Conservation (phyloP, 1,140 invertebrate species). For the Tetramorium alpestre region DNA sequence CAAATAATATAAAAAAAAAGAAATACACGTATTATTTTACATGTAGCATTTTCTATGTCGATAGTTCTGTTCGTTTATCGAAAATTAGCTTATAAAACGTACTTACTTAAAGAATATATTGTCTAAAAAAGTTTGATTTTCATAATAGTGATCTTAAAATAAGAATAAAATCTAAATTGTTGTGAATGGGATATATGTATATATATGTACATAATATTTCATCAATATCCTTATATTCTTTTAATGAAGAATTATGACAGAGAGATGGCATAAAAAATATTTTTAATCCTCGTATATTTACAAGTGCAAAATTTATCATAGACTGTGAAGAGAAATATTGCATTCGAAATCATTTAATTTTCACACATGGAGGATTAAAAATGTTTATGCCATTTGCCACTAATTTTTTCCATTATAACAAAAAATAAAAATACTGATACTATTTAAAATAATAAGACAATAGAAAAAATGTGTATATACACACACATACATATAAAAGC, state of each 20-base stretch:
- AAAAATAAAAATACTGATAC: background rate
- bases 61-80: background rate
- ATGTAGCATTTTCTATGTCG: background rate
- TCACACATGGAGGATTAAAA: background rate
- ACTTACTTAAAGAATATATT: slow-evolving; percentile 2
- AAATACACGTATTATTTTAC: background rate
- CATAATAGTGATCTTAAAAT: background rate
- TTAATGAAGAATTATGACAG: background rate
- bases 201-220: background rate
- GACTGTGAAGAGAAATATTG: background rate
- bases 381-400: background rate
- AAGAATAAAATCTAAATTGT: background rate
- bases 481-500: background rate
- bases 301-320: background rate
- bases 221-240: background rate
- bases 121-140: slow-evolving; percentile 17
- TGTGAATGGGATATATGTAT: background rate
- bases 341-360: background rate
- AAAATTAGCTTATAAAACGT: background rate
- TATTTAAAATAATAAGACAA: background rate
- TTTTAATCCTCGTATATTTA: background rate
- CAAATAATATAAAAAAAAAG: background rate
- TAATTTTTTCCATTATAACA: background rate
- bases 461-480: slow-evolving; percentile 3
- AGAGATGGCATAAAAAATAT: background rate